A percentile compares a stretch with the other conserved stretches of the same genome.
phyloP scores from a whole-genome alignment of 2,888 invertebrate genomes.

The Prenolepis imparis region DNA sequence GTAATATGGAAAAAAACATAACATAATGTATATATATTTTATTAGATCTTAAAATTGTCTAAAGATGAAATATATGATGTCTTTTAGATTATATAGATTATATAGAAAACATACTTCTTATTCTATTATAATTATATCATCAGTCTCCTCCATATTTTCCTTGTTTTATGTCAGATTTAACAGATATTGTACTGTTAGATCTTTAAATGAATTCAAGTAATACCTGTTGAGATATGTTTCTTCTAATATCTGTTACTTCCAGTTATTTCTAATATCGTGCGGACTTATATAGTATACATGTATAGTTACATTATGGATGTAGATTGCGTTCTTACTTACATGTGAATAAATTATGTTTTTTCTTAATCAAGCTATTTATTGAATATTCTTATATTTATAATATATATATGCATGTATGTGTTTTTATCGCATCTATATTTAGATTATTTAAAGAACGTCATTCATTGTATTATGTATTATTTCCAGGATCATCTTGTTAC shows the following conservation, averaged over 20 bases:
- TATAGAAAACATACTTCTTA: slow-evolving; percentile 8
- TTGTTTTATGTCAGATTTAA: slow-evolving; percentile 9
- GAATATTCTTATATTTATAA: not conserved
- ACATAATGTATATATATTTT: slow-evolving; percentile 48
- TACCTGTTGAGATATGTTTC: slow-evolving; percentile 58
- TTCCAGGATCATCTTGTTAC: too few relatives aligned
- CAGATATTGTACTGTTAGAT: slow-evolving; percentile 25
- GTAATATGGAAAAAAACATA: slow-evolving; percentile 15
- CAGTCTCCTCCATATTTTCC: not conserved
- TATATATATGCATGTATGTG: not conserved
- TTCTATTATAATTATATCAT: not conserved
- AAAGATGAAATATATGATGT: slow-evolving; percentile 19
- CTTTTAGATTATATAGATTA: not conserved
- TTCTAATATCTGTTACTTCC: slow-evolving; percentile 33
- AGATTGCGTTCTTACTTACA: slow-evolving; percentile 69
- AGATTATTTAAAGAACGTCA: too few relatives aligned
- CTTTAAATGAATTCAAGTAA: slow-evolving; percentile 12
- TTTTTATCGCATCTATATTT: too few relatives aligned
- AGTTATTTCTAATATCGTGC: not conserved
- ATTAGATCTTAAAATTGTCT: slow-evolving; percentile 14
- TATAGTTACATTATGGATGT: slow-evolving; percentile 56
- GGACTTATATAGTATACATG: slow-evolving; percentile 56
- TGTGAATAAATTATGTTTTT: slow-evolving; percentile 74
- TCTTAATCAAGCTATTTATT: slow-evolving; percentile 48
- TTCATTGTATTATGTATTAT: too few relatives aligned